These are phyloP conservation scores for Nannoperca obscura DNA, from an alignment of 2,797 vertebrate genomes.

Conservation along the genomic window DNA sequence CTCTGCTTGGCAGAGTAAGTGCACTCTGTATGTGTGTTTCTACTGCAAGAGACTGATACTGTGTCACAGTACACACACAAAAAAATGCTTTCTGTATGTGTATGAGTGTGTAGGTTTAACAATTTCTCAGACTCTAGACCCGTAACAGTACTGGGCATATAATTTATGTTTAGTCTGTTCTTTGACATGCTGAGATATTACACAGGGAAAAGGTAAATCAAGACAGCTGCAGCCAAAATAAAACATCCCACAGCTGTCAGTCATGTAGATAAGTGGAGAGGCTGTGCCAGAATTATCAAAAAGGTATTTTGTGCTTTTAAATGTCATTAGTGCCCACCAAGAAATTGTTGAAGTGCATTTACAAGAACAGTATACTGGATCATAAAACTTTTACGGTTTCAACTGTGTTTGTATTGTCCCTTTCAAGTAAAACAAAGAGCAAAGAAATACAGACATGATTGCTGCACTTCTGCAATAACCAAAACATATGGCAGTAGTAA, in stretches of 20 bases:
- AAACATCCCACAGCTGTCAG: constrained; percentile 69
- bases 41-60: constrained; percentile 36
- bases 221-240: constrained; percentile 67
- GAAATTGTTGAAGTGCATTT: constrained; percentile 22
- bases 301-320: constrained; percentile 37
- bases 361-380: constrained; percentile 29
- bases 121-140: constrained; percentile 48
- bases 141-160: constrained; percentile 43
- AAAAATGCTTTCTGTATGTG: constrained; percentile 51
- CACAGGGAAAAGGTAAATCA: constrained; percentile 69
- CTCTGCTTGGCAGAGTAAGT: constrained; percentile 52
- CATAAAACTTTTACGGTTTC: constrained; percentile 24
- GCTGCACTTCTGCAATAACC: constrained; percentile 1
- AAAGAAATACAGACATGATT: constrained; percentile 8
- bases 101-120: constrained; percentile 47
- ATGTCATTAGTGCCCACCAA: constrained; percentile 34
- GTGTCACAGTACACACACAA: constrained; percentile 31
- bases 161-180: constrained; percentile 76
- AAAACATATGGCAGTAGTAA: constrained; percentile 13
- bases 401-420: constrained; percentile 5
- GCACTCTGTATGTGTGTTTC: constrained; percentile 11
- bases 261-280: constrained; percentile 47
- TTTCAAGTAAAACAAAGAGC: constrained; percentile 25
- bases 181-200: constrained; percentile 67
- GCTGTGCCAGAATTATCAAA: constrained; percentile 45